phyloP scores from a whole-genome alignment of 2,888 invertebrate genomes.

The Cryptophagus acutangulus region DNA sequence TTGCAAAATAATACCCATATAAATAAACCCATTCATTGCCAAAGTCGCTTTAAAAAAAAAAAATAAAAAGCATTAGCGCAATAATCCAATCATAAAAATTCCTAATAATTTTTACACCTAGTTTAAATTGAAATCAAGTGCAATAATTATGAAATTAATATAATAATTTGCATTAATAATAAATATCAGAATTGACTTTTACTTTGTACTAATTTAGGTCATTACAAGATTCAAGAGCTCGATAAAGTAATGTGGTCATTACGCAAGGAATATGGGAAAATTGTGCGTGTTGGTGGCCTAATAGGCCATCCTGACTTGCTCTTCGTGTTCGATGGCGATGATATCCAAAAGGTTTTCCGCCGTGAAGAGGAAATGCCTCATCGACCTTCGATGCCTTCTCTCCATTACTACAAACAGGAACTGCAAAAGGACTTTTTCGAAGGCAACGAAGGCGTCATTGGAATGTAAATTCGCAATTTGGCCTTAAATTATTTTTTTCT shows the following conservation, averaged over 20 bases:
- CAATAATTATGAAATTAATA: no score
- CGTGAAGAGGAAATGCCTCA: constrained; percentile 66
- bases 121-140: no score
- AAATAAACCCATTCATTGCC: no score
- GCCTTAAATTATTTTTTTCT: neutral
- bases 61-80: no score
- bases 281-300: constrained; percentile 63
- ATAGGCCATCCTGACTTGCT: constrained; percentile 73
- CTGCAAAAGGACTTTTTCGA: constrained; percentile 66
- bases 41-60: no score
- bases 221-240: constrained; percentile 55
- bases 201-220: no score
- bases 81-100: no score
- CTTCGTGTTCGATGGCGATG: constrained; percentile 69
- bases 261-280: constrained; percentile 55
- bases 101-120: no score
- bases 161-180: no score
- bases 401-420: constrained; percentile 66
- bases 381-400: constrained; percentile 68
- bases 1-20: no score
- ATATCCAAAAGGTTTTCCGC: constrained; percentile 65
- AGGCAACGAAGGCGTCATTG: constrained; percentile 67
- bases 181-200: no score
- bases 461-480: constrained; percentile 58
- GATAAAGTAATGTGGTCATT: constrained; percentile 58